Evolutionary conservation across 2,888 invertebrate genomes (phyloP).

Genomic region (Calliopum simillimum): DNA sequence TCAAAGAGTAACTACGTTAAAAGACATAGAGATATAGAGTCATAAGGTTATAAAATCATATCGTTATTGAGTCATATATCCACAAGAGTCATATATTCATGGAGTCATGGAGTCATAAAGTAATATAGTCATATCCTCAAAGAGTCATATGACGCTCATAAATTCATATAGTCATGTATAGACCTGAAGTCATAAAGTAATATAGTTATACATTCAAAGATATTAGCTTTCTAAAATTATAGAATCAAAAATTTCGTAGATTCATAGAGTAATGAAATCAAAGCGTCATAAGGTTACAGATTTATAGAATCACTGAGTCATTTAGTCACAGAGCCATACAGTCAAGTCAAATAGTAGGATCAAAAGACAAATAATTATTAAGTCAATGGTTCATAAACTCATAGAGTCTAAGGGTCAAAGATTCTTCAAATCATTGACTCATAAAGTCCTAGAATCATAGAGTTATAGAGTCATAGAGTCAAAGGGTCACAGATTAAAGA

Average conservation of each 20-base stretch:
- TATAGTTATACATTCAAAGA: too few species aligned
- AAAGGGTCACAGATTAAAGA: background rate
- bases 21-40: too few species aligned
- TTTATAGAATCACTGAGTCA: conserved; percentile 15
- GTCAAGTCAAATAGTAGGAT: too few species aligned
- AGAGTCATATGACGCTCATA: too few species aligned
- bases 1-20: background rate
- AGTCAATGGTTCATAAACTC: conserved; percentile 16
- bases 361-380: too few species aligned
- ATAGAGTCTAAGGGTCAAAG: conserved; percentile 13
- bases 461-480: background rate
- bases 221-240: too few species aligned
- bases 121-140: conserved; percentile 1
- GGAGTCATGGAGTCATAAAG: conserved; percentile 10
- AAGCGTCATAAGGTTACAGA: conserved; percentile 15
- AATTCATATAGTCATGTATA: conserved; percentile 13
- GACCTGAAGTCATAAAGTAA: conserved; percentile 12
- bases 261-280: conserved; percentile 18
- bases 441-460: conserved; percentile 11
- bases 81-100: background rate
- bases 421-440: conserved; percentile 11
- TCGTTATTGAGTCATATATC: conserved; percentile 1
- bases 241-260: conserved; percentile 14
- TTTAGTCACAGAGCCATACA: conserved; percentile 16
- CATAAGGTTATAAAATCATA: conserved; percentile 11